These are phyloP conservation scores for mouse (Mus musculus) DNA, from an alignment of 2,113 vertebrate species.

Conservation along the genomic window DNA sequence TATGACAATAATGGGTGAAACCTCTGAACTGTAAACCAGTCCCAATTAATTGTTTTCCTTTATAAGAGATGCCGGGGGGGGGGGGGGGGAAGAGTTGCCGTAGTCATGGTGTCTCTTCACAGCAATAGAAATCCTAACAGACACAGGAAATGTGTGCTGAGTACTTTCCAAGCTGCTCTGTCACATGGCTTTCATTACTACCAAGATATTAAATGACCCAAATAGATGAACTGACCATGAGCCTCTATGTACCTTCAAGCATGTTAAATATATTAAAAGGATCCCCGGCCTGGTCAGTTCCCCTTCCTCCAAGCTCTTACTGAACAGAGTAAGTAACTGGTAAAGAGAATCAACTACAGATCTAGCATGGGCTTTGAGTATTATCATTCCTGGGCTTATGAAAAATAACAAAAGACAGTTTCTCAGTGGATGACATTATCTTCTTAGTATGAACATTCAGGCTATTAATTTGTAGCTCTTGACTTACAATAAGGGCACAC, in stretches of 20 bases:
- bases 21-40: background rate
- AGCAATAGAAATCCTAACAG: background rate
- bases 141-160: background rate
- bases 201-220: background rate
- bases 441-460: background rate
- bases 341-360: background rate
- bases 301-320: background rate
- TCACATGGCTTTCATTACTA: background rate
- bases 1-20: background rate
- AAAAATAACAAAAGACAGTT: conserved; percentile 1
- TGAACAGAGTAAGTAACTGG: background rate
- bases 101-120: background rate
- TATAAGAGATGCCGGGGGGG: background rate
- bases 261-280: background rate
- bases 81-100: background rate
- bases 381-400: background rate
- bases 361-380: background rate
- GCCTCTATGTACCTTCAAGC: background rate
- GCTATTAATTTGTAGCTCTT: background rate
- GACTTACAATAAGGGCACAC: background rate
- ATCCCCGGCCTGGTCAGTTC: background rate
- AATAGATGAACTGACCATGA: background rate
- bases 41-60: background rate
- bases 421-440: conserved; percentile 1
- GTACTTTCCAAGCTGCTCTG: background rate